Evolutionary conservation across 35 echinoderm and acorn worm species (phyloP), one percentile per base, ranked within the genome.

Genomic region (Hemicentrotus pulcherrimus): DNA sequence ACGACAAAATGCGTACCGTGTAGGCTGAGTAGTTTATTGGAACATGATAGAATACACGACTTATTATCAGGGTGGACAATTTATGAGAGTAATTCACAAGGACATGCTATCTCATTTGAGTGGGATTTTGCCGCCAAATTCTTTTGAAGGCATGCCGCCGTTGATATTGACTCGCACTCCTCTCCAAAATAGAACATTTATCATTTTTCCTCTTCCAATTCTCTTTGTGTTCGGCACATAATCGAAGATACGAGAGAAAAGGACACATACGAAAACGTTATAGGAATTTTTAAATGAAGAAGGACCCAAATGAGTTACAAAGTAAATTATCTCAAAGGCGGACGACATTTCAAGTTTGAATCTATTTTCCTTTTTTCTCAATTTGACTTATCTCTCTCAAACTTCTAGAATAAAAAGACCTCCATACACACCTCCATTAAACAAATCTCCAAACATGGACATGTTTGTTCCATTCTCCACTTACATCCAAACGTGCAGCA

Each of bases 41-140:
- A 45, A 90, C 88, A 90, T 90, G 46, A 90, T 90, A 90, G 46
- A 33, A 90, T 47, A 90, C 88, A 45, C 46, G 88, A 47, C 32
- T 90, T 90, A 90, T 90, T 90, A 90, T 90, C 88, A 16, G 88
- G 31, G 88, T 90, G 32, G 32, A 90, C n/a, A 47, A 90, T 90
- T 90, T 90, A 90, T 90, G 88, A 90, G 88, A 90, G 88, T 90
- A 90, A 90, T 90, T 45, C 46, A 18, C 32, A 47, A 33, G 88
- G 88, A 90, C 88, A 90, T 90, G 88, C 19, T 46, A 90, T 90
- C 88, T 90, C 88, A 90, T 90, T 90, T 90, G 88, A 15, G 88
- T 45, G 32, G 88, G 32, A 90, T 90, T 90, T 33, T 90, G 88
- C 46, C 65, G 88, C 46, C 88, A 30, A 33, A 47, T 55, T 47